These are phyloP conservation scores for Tetramorium simillimum DNA, from an alignment of 1,140 invertebrate species.

Conservation along the genomic window DNA sequence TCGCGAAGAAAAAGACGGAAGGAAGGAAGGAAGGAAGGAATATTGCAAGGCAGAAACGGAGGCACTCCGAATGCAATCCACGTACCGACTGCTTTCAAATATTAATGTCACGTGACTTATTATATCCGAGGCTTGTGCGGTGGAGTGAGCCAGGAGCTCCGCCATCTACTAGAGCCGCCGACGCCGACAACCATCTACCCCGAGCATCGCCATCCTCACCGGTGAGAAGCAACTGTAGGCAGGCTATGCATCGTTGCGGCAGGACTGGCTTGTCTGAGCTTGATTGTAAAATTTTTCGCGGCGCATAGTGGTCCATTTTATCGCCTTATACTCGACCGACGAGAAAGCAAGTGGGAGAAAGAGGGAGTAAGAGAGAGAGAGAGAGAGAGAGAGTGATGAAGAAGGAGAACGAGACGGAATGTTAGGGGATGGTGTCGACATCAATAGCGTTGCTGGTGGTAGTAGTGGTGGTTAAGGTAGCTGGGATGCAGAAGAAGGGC, in stretches of 20 bases:
- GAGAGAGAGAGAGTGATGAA: not conserved
- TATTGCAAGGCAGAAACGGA: slow-evolving; percentile 76
- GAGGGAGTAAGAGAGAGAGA: slow-evolving; percentile 1
- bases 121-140: slow-evolving; percentile 84
- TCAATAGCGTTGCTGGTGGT: not conserved
- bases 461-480: slow-evolving; percentile 35
- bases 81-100: slow-evolving; percentile 85
- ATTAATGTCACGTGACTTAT: slow-evolving; percentile 86
- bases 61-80: slow-evolving; percentile 84
- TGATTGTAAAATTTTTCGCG: slow-evolving; percentile 82
- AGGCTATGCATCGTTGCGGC: slow-evolving; percentile 69
- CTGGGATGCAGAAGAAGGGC: slow-evolving; percentile 54
- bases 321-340: slow-evolving; percentile 72
- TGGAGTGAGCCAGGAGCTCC: slow-evolving; percentile 79
- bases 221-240: slow-evolving; percentile 65
- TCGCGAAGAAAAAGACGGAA: slow-evolving; percentile 72
- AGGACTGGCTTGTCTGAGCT: slow-evolving; percentile 77
- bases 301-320: slow-evolving; percentile 80
- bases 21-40: slow-evolving; percentile 72
- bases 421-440: slow-evolving; percentile 48
- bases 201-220: not conserved
- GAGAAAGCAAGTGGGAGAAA: slow-evolving; percentile 1
- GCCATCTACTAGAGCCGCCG: slow-evolving; percentile 67
- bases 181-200: slow-evolving; percentile 22
- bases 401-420: not conserved